A percentile compares a stretch with the other conserved stretches of the same genome.
Conservation (phyloP, 2,888 invertebrate species). For the Morpho helenor region DNA sequence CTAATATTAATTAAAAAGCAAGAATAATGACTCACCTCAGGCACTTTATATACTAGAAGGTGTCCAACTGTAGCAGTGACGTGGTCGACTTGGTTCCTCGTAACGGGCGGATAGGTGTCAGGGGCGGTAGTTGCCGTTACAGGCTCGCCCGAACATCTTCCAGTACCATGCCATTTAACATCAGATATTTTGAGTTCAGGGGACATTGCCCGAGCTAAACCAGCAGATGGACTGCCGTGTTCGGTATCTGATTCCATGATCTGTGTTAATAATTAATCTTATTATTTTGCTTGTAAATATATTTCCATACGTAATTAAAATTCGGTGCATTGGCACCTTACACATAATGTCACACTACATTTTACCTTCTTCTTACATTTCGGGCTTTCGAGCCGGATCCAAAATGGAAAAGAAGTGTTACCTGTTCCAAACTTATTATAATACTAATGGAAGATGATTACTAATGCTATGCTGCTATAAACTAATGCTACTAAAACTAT, state of each 20-base stretch:
- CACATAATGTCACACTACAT: too few species aligned
- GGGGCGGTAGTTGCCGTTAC: slow-evolving; percentile 74
- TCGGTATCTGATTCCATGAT: slow-evolving; percentile 69
- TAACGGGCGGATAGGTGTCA: slow-evolving; percentile 86
- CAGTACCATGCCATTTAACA: slow-evolving; percentile 83
- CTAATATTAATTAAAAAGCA: too few species aligned
- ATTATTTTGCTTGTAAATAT: too few species aligned
- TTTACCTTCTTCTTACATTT: too few species aligned
- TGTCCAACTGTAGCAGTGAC: slow-evolving; percentile 91
- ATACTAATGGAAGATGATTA: too few species aligned
- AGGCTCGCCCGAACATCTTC: slow-evolving; percentile 79
- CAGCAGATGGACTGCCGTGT: slow-evolving; percentile 79
- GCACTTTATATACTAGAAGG: slow-evolving; percentile 89
- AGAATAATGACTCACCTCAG: slow-evolving; percentile 72
- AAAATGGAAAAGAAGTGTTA: too few species aligned
- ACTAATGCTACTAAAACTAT: too few species aligned
- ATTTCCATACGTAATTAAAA: too few species aligned
- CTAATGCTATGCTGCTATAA: too few species aligned
- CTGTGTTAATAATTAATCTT: slow-evolving; percentile 33
- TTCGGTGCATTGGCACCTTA: too few species aligned
- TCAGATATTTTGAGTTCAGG: slow-evolving; percentile 83
- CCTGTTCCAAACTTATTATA: too few species aligned
- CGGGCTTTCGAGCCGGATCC: too few species aligned
- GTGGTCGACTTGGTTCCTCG: slow-evolving; percentile 91
- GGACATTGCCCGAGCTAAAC: slow-evolving; percentile 80